Evolutionary conservation across 2,888 invertebrate genomes (phyloP).

Genomic region (Protodeltote pygarga): DNA sequence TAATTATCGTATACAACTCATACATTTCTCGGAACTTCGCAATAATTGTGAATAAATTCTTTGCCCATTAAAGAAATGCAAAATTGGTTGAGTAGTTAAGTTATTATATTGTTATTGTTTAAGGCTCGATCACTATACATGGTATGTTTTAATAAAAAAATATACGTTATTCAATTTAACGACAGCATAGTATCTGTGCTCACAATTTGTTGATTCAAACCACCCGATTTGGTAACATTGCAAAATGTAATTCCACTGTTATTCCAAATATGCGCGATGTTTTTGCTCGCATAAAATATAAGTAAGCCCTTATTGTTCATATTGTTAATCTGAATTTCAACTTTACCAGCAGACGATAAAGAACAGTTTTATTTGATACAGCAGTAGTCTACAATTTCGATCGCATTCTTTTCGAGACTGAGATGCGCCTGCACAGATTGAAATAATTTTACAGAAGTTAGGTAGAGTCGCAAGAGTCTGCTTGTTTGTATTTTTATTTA

Average conservation of each 20-base stretch:
- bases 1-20: slow-evolving; percentile 27
- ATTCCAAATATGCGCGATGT: slow-evolving; percentile 46
- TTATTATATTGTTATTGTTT: slow-evolving; percentile 75
- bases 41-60: slow-evolving; percentile 71
- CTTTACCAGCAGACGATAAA: not conserved
- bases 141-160: slow-evolving; percentile 53
- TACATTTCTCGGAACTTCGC: slow-evolving; percentile 56
- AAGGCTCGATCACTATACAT: slow-evolving; percentile 53
- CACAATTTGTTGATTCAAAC: slow-evolving; percentile 52
- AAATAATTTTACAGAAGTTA: slow-evolving; percentile 41
- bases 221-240: slow-evolving; percentile 41
- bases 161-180: slow-evolving; percentile 58
- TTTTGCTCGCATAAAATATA: slow-evolving; percentile 33
- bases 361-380: slow-evolving; percentile 2
- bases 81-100: slow-evolving; percentile 73
- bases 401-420: slow-evolving; percentile 47
- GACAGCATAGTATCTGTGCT: slow-evolving; percentile 52
- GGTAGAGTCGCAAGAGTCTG: slow-evolving; percentile 11
- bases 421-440: slow-evolving; percentile 30
- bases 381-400: slow-evolving; percentile 20
- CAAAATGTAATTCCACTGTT: slow-evolving; percentile 42
- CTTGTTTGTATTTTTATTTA: no score
- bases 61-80: slow-evolving; percentile 63
- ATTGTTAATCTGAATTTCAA: not conserved
- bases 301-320: slow-evolving; percentile 4